These are phyloP conservation scores for Agrilus biguttatus DNA, from an alignment of 2,888 invertebrate species.

Conservation along the genomic window DNA sequence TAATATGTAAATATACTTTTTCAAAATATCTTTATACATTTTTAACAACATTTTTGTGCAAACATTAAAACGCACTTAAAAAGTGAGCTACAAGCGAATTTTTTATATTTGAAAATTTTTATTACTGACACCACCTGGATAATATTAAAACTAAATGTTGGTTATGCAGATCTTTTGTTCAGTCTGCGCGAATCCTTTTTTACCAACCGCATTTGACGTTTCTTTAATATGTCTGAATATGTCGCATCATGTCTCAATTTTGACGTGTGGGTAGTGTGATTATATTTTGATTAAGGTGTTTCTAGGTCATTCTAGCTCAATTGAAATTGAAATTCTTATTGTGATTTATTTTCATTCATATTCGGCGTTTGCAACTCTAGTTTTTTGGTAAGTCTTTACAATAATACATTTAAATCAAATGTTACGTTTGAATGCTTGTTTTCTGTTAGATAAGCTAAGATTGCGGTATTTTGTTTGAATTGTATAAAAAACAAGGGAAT, in stretches of 20 bases:
- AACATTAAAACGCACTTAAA: background rate
- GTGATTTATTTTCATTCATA: slow-evolving; percentile 5
- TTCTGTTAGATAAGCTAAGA: too few relatives aligned
- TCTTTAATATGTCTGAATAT: slow-evolving; percentile 9
- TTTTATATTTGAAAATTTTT: too few relatives aligned
- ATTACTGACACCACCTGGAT: too few relatives aligned
- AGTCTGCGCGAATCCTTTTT: background rate
- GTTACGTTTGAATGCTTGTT: too few relatives aligned
- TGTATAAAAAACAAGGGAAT: slow-evolving; percentile 1
- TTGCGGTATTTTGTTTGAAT: slow-evolving; percentile 5
- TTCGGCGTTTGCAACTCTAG: slow-evolving; percentile 1
- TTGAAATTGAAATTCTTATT: slow-evolving; percentile 12
- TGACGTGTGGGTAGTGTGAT: slow-evolving; percentile 23
- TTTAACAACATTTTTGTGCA: too few relatives aligned
- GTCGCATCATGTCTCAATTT: slow-evolving; percentile 24
- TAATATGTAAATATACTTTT: too few relatives aligned
- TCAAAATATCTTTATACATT: too few relatives aligned
- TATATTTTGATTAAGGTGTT: slow-evolving; percentile 18
- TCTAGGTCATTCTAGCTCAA: slow-evolving; percentile 19
- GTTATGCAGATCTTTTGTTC: too few relatives aligned
- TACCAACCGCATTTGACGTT: slow-evolving; percentile 5
- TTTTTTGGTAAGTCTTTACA: slow-evolving; percentile 6
- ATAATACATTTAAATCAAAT: too few relatives aligned
- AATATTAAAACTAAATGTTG: too few relatives aligned
- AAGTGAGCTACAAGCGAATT: too few relatives aligned